Conservation (phyloP, 2,888 invertebrate species). For the Brachypalpus laphriformis region DNA sequence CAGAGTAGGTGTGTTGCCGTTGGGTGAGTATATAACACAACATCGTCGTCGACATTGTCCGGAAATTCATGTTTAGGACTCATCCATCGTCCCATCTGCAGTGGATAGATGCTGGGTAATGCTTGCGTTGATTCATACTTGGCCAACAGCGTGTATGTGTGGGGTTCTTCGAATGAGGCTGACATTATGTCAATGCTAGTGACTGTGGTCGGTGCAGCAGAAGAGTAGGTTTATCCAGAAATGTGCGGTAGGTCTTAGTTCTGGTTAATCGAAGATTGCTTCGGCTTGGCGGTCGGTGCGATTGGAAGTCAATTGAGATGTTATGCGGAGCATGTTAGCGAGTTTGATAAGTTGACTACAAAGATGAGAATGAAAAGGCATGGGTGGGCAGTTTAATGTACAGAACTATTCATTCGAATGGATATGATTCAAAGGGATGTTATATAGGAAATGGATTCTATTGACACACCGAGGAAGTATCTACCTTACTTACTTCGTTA, state of each 20-base stretch:
- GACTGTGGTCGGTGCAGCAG: constrained; percentile 6
- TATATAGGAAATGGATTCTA: no score
- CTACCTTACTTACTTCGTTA: no score
- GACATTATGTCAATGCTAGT: constrained; percentile 33
- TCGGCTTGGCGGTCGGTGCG: not conserved
- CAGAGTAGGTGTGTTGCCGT: constrained; percentile 66
- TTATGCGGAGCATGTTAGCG: constrained; percentile 27
- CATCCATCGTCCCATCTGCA: constrained; percentile 67
- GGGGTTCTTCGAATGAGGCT: constrained; percentile 49
- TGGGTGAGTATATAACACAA: constrained; percentile 63
- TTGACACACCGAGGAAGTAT: no score
- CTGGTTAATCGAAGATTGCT: constrained; percentile 36
- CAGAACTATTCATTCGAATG: no score
- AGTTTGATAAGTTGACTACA: not conserved
- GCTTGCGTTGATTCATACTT: constrained; percentile 53
- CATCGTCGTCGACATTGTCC: constrained; percentile 64
- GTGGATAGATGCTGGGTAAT: constrained; percentile 25
- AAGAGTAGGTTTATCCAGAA: constrained; percentile 13
- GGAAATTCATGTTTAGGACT: constrained; percentile 71
- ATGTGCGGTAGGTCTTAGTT: constrained; percentile 39
- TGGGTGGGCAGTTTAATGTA: no score
- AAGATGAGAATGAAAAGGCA: no score
- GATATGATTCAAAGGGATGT: no score
- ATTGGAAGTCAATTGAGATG: constrained; percentile 55
- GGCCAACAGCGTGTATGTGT: constrained; percentile 7